Evolutionary conservation across 1,140 invertebrate genomes (phyloP), one percentile per base, ranked within the genome.

Genomic region (Listronotus oregonensis): DNA sequence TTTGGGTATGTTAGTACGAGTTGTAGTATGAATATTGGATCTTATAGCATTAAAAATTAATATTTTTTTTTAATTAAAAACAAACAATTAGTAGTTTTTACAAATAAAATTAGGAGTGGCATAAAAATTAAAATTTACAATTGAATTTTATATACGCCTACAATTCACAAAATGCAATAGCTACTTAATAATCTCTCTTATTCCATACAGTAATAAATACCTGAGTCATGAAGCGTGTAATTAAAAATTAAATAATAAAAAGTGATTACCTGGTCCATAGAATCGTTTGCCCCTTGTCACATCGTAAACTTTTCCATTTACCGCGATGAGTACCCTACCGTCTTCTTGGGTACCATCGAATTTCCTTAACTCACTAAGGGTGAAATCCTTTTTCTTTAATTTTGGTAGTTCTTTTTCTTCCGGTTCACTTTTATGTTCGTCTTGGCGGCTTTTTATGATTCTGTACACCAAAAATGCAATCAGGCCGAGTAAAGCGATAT

Each of bases 331-430:
- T 56, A 98, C 88, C 54, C 96, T 82, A 17, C 92, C 93, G 77
- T 97, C 93, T 14, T 86, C 78, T 60, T 88, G 87, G 58, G 79
- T 90, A n/a, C 90, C 92, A 79, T 98, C 91, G 78, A 90, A 98
- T 68, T 90, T 84, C 63, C 86, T 87, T 21, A 99, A 81, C 79
- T 99, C 94, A 73, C 92, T 85, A 27, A 95, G 79, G 0, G 93
- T 96, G 82, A 98, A 96, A 78, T n/a, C n/a, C 99, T 96, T 86
- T 73, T 88, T 89, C 64, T 94, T 90, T 73, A 98, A 76, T 80
- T 91, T 94, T 0, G 94, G 91, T 49, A 97, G 76, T 71, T 84
- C 80, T 39, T 85, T 85, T 65, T 85, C 80, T n/a, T 80, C 79
- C 17, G 80, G 77, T 44, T 83, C 75, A 12, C 51, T 47, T 11